phyloP scores from a whole-genome alignment of 2,797 vertebrate species.

The Lepilemur ruficaudatus region DNA sequence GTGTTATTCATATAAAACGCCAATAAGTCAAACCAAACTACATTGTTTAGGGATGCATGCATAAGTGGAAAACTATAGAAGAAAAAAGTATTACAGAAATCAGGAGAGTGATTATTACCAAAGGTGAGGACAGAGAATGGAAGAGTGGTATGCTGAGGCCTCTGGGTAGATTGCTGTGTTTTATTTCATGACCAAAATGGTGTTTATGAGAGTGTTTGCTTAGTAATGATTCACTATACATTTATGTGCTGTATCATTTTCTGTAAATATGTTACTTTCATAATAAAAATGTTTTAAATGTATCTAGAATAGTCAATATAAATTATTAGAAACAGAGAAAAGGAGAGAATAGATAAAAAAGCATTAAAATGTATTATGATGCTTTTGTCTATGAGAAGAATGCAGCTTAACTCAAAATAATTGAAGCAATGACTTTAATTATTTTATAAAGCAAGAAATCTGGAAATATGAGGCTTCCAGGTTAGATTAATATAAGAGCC shows the following conservation, averaged over 20 bases:
- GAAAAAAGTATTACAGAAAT: neutral
- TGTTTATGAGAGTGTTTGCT: neutral
- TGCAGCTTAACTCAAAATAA: neutral
- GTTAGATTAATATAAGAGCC: neutral
- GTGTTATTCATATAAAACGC: neutral
- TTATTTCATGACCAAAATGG: neutral
- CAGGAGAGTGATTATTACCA: neutral
- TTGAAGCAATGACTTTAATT: neutral
- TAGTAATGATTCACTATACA: neutral
- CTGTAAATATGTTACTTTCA: neutral
- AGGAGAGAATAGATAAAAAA: neutral
- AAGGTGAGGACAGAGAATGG: neutral
- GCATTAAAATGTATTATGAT: neutral
- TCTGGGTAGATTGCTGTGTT: neutral
- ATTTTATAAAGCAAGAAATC: neutral
- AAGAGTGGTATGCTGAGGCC: neutral
- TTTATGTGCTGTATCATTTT: neutral
- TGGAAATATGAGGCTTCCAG: neutral
- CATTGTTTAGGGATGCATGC: neutral
- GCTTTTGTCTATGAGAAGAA: neutral
- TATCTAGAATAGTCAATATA: neutral
- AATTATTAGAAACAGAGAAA: neutral
- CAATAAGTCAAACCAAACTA: neutral
- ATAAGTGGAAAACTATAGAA: neutral
- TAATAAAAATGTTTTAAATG: neutral